Conservation (phyloP, 2,797 vertebrate genomes). For the Anableps anableps region DNA sequence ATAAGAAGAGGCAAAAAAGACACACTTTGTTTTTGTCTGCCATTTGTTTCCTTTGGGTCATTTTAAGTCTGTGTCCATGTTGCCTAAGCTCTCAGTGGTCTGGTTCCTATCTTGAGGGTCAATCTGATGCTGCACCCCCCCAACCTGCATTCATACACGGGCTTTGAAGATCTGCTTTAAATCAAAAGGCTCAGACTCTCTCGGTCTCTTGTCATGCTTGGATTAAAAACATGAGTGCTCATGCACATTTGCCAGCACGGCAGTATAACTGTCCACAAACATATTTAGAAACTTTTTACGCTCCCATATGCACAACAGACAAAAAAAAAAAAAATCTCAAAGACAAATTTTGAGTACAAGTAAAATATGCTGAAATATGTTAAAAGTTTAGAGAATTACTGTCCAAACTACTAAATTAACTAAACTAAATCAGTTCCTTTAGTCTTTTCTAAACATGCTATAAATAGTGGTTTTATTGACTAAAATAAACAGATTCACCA, state of each 20-base stretch:
- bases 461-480: constrained; percentile 24
- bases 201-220: constrained; percentile 52
- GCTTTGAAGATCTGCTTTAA: constrained; percentile 68
- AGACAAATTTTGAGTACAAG: background rate
- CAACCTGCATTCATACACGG: constrained; percentile 39
- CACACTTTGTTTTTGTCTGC: constrained; percentile 5
- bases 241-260: constrained; percentile 13
- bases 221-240: constrained; percentile 60
- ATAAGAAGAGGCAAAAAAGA: background rate
- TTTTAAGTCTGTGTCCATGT: constrained; percentile 27
- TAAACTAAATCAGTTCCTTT: too few relatives aligned
- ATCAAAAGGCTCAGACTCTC: constrained; percentile 50
- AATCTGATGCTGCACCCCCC: constrained; percentile 50
- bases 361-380: constrained; percentile 11
- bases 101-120: constrained; percentile 69
- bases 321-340: background rate
- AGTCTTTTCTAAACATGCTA: constrained; percentile 10
- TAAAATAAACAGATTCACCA: background rate
- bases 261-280: constrained; percentile 16
- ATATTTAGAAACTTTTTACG: constrained; percentile 14
- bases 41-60: constrained; percentile 22
- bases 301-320: constrained; percentile 5
- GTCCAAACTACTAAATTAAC: background rate
- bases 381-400: background rate
- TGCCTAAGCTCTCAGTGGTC: constrained; percentile 52